These are phyloP conservation scores for Melanotaenia duboulayi DNA, from an alignment of 2,113 vertebrate species.

Conservation along the genomic window DNA sequence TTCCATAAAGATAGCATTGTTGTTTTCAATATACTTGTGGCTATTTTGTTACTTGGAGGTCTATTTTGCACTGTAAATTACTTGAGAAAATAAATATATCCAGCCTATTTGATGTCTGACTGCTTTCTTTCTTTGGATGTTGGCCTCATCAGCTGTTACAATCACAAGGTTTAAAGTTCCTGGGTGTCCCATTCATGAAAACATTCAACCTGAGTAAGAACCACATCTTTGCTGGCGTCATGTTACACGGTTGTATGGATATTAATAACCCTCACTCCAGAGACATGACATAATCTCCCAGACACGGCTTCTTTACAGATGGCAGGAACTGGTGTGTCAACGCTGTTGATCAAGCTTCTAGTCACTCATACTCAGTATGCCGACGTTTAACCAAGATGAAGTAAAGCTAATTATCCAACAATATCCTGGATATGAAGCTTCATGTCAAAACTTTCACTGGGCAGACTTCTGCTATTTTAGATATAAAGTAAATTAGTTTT, in stretches of 20 bases:
- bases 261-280: constrained; percentile 67
- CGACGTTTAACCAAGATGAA: constrained; percentile 38
- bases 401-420: constrained; percentile 47
- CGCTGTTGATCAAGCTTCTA: constrained; percentile 36
- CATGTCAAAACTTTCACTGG: constrained; percentile 13
- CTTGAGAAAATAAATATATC: constrained; percentile 76
- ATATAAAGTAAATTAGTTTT: constrained; percentile 27
- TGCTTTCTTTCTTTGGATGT: constrained; percentile 49
- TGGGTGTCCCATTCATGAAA: constrained; percentile 70
- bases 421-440: constrained; percentile 18
- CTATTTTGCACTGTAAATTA: constrained; percentile 80
- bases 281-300: constrained; percentile 54
- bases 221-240: constrained; percentile 39
- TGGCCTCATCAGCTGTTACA: constrained; percentile 38
- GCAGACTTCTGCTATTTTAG: constrained; percentile 1
- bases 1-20: constrained; percentile 56
- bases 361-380: constrained; percentile 37
- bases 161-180: constrained; percentile 28
- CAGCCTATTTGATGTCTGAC: constrained; percentile 47
- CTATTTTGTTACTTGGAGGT: constrained; percentile 80
- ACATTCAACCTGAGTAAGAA: constrained; percentile 38
- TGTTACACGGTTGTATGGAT: constrained; percentile 64
- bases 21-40: constrained; percentile 72
- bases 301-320: constrained; percentile 39
- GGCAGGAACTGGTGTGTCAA: constrained; percentile 45